Base-by-base conservation (phyloP, 2,888 invertebrate genomes). In the Cryptus armator region DNA sequence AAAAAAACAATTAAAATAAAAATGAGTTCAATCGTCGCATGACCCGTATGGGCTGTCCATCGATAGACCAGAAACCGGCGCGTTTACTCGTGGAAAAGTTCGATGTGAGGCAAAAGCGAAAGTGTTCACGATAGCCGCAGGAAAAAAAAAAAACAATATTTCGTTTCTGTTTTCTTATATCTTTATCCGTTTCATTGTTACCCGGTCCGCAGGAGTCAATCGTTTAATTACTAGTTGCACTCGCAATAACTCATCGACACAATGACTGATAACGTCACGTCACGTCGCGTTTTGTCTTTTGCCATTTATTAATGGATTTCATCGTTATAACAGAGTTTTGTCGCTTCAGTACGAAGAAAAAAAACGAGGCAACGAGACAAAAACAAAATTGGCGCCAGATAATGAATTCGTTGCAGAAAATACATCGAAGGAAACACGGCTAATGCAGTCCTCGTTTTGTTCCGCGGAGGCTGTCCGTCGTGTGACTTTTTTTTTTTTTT, bases 281-380 rank as follows among this genome's bases (percentile, higher is more conserved):
- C 46, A 14, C 24, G 37, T 51, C 29, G 43, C 53, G 12, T 74
- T 29, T 78, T 51, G 43, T 46, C 16, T 72, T 68, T 12, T 3
- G 53, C 29, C 51, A 64, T 77, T 84, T 77, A 84, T 81, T 62
- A 72, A 81, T 81, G 81, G 51, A 6, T 6, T 62, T 24, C 10
- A 29, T 74, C 64, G 51, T 72, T 46, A 32, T 72, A 44, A 59
- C 19, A 46, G 46, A 46, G 1, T 62, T 43, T 53, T 14, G 37
- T 12, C 56, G 19, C 32, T 43, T 32, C 3, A 44, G 1, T 48
- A 12, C 32, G 14, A 14, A 12, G 66, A 29, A 10, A 32, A 64
- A 64, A 24, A 68, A 59, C 43, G 24, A 16, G 43, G 7, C 12
- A 75, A 70, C 16, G 43, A 16, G 24, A 48, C 14, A 64, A 3